Conservation (phyloP, 2,888 invertebrate species). For the Hedychridium roseum region DNA sequence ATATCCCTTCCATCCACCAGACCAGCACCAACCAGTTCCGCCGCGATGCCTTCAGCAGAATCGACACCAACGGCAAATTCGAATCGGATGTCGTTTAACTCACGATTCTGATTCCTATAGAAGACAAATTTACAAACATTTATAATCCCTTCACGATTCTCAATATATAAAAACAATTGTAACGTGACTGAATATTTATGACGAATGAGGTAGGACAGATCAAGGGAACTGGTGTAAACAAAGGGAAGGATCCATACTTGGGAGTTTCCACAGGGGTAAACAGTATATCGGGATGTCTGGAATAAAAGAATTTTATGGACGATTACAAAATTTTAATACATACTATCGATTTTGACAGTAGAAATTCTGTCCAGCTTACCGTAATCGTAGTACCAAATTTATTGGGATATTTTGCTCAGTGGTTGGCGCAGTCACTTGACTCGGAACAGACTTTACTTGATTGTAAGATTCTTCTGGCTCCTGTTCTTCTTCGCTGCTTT, state of each 20-base stretch:
- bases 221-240: too few relatives aligned
- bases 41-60: conserved; percentile 90
- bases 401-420: conserved; percentile 67
- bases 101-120: conserved; percentile 82
- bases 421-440: conserved; percentile 47
- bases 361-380: conserved; percentile 64
- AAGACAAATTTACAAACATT: background rate
- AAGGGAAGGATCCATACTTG: conserved; percentile 38
- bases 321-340: background rate
- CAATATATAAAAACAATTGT: too few relatives aligned
- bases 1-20: conserved; percentile 92
- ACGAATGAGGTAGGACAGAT: conserved; percentile 14
- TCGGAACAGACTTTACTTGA: conserved; percentile 51
- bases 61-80: conserved; percentile 93
- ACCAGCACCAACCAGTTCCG: conserved; percentile 93
- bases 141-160: too few relatives aligned
- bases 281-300: conserved; percentile 46
- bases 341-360: background rate
- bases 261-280: conserved; percentile 43
- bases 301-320: conserved; percentile 19
- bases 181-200: too few relatives aligned
- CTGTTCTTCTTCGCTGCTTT: conserved; percentile 63
- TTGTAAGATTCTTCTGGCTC: conserved; percentile 57
- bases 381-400: conserved; percentile 88
- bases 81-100: conserved; percentile 97